Base-by-base conservation (phyloP, 2,797 vertebrate genomes). In the Novumbra hubbsi region DNA sequence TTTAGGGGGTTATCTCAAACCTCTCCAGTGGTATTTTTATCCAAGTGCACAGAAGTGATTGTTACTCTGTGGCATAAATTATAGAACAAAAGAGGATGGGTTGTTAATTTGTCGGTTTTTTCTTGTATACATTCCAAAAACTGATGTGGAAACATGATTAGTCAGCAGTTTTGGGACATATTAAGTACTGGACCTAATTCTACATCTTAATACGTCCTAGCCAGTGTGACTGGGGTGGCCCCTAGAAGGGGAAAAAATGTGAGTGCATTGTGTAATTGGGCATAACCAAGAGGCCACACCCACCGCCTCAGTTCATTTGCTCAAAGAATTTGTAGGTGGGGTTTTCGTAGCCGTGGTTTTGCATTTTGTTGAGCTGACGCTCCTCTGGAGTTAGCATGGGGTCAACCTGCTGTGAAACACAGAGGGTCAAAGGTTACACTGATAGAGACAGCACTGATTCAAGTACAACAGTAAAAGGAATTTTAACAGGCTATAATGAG, bases 331-430 rank as follows among this genome's bases (percentile, higher is more conserved):
- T 94, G 88, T 95, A 95, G 71, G 94, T 94, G 66, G 94, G 94
- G 80, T 95, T 95, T 85, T 95, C 94, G 0, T 95, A 95, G 82
- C 94, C 94, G 0, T 95, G 94, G 73, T 91, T 96, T 88, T 98
- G 96, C 92, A 98, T 96, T 91, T 96, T 96, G 82, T 92, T 96
- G 78, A 97, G 94, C 89, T 98, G 95, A 74, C 94, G 91, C 70
- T 95, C 93, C 80, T 95, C 94, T 0, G 94, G 91, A 78, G 89
- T 94, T 72, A 94, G 83, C 91, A 94, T 94, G 63, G 94, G 93
- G 80, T 95, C 94, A 71, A 95, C 94, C 94, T 95, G 88, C 76
- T 78, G 72, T 14, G 75, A 80, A 73, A 84, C 55, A 60, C 3
- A 12, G 11, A 24, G 55, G 55, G 21, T 60, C 55, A 60, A 27